Conservation (phyloP, 2,113 vertebrate species). For the Platycercus adscitus region DNA sequence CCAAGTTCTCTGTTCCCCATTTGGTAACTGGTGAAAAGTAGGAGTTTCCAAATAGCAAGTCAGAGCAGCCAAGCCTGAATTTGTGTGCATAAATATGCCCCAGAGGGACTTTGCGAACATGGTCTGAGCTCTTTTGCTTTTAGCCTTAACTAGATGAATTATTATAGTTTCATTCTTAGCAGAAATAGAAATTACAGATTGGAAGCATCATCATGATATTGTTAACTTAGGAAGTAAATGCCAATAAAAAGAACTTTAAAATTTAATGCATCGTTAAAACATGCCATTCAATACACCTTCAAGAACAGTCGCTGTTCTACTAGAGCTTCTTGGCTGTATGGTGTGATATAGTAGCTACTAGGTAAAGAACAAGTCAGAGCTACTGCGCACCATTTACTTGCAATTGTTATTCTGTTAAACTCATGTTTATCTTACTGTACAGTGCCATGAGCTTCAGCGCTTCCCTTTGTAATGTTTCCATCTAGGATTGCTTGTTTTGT, state of each 20-base stretch:
- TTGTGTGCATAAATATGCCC: conserved; percentile 7
- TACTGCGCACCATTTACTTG: background rate
- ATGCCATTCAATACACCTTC: background rate
- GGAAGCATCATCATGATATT: background rate
- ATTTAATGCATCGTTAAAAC: background rate
- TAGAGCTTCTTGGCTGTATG: background rate
- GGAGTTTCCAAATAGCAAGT: conserved; percentile 29
- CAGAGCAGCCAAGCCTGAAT: conserved; percentile 29
- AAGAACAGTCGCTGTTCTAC: background rate
- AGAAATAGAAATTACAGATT: conserved; percentile 31
- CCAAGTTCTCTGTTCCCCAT: background rate
- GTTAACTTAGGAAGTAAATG: background rate
- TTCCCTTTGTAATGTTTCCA: conserved; percentile 83
- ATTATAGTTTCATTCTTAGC: conserved; percentile 62
- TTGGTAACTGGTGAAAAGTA: background rate
- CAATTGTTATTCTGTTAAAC: background rate
- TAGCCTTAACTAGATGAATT: background rate
- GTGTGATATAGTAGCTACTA: background rate
- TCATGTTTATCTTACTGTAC: conserved; percentile 86
- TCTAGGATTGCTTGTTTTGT: conserved; percentile 88
- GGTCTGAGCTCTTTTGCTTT: conserved; percentile 10
- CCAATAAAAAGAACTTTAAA: conserved; percentile 19
- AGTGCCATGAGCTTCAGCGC: conserved; percentile 87
- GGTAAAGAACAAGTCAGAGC: background rate
- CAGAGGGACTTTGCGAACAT: background rate